phyloP scores from a whole-genome alignment of 2,113 vertebrate species.

The Fregata magnificens region DNA sequence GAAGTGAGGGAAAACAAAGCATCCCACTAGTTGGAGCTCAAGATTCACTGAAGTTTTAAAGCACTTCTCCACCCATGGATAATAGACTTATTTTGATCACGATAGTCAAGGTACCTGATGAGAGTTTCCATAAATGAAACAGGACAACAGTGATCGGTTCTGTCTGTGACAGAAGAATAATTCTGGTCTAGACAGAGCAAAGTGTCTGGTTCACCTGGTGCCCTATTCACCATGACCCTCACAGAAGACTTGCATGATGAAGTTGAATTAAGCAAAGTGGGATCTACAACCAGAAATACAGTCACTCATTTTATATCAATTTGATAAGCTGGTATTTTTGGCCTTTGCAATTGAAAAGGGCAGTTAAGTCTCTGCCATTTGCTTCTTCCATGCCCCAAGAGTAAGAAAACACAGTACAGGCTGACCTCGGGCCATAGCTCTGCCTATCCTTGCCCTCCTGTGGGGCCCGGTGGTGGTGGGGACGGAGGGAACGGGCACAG shows the following conservation, averaged over 20 bases:
- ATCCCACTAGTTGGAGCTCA: background rate
- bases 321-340: background rate
- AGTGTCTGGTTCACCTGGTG: background rate
- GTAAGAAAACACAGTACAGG: background rate
- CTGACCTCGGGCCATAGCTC: background rate
- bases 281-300: background rate
- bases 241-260: background rate
- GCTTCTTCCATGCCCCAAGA: background rate
- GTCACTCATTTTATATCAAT: background rate
- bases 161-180: background rate
- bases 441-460: background rate
- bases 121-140: background rate
- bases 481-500: background rate
- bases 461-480: accelerated
- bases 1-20: background rate
- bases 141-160: background rate
- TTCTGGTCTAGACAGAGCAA: background rate
- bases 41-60: background rate
- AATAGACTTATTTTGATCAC: background rate
- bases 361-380: background rate
- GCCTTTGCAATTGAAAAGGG: background rate
- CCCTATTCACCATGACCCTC: background rate
- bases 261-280: background rate
- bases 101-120: background rate
- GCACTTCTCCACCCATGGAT: background rate